Percentiles rank a stretch among this genome's conserved stretches.
Conservation (phyloP, 2,888 invertebrate genomes). For the Rhorus exstirpatorius region DNA sequence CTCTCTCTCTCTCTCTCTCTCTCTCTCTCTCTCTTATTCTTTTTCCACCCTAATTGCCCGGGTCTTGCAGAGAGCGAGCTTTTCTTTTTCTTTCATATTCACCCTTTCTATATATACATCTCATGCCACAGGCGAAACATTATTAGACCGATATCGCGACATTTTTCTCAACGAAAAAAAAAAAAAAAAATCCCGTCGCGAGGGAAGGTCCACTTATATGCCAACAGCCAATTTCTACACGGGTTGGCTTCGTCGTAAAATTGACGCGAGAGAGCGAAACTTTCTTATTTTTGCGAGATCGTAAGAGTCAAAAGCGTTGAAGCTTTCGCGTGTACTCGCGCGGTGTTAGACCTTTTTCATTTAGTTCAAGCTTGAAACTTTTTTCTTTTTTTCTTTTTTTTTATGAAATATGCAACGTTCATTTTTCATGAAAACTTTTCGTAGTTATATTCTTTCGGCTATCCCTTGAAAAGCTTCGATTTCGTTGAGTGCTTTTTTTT, state of each 20-base stretch:
- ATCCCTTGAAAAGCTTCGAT: too few species aligned
- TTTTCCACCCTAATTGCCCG: not conserved
- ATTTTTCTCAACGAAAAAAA: too few species aligned
- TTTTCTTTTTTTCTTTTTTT: not conserved
- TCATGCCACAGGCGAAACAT: too few species aligned
- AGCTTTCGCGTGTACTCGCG: not conserved
- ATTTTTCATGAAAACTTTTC: not conserved
- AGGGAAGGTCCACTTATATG: too few species aligned
- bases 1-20: not conserved
- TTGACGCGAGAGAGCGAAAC: not conserved
- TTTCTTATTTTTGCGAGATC: not conserved
- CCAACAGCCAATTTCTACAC: too few species aligned
- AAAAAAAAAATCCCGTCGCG: too few species aligned
- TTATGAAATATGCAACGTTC: not conserved
- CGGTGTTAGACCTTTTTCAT: not conserved
- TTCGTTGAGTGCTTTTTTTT: not conserved
- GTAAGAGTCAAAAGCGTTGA: not conserved
- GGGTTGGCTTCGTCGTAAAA: not conserved
- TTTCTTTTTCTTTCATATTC: not conserved
- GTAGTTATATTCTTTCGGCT: too few species aligned
- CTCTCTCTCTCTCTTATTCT: constrained; percentile 2
- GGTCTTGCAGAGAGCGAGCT: too few species aligned
- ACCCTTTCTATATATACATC: too few species aligned
- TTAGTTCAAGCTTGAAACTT: too few species aligned
- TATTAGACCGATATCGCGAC: too few species aligned